Percentiles rank a stretch among this genome's conserved stretches.
Conservation (phyloP, 1,140 invertebrate species). For the Cherax quadricarinatus region DNA sequence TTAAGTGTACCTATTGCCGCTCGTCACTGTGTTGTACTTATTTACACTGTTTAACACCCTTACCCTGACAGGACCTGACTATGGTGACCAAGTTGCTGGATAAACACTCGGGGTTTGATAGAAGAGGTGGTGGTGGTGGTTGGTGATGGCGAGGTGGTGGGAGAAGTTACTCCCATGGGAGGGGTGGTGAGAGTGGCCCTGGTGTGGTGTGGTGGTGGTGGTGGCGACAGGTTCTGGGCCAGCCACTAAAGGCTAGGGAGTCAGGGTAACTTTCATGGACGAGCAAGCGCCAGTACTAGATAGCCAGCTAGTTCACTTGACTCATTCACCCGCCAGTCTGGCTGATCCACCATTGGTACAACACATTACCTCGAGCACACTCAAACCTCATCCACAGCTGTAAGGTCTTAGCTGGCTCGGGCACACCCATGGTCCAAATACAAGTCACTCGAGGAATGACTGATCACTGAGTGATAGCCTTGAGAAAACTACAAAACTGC, state of each 20-base stretch:
- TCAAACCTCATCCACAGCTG: too few relatives aligned
- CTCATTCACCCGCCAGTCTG: not conserved
- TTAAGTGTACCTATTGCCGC: not conserved
- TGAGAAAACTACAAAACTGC: too few relatives aligned
- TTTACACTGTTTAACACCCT: not conserved
- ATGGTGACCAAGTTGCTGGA: not conserved
- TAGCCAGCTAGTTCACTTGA: not conserved
- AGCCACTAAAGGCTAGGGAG: not conserved
- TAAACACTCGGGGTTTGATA: not conserved
- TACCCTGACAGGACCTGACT: not conserved
- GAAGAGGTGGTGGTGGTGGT: not conserved
- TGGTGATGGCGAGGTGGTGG: not conserved
- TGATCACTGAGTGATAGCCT: too few relatives aligned
- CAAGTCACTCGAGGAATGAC: too few relatives aligned
- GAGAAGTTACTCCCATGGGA: not conserved
- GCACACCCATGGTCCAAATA: too few relatives aligned
- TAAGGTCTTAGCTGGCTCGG: too few relatives aligned
- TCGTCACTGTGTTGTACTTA: not conserved
- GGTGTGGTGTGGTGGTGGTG: not conserved
- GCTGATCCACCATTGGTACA: not conserved
- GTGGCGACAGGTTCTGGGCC: slow-evolving; percentile 12
- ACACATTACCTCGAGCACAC: too few relatives aligned
- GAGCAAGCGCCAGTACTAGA: not conserved
- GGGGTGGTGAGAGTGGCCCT: not conserved
- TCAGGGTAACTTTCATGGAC: slow-evolving; percentile 13